phyloP scores from a whole-genome alignment of 2,113 vertebrate genomes.

The Nothoprocta perdicaria region DNA sequence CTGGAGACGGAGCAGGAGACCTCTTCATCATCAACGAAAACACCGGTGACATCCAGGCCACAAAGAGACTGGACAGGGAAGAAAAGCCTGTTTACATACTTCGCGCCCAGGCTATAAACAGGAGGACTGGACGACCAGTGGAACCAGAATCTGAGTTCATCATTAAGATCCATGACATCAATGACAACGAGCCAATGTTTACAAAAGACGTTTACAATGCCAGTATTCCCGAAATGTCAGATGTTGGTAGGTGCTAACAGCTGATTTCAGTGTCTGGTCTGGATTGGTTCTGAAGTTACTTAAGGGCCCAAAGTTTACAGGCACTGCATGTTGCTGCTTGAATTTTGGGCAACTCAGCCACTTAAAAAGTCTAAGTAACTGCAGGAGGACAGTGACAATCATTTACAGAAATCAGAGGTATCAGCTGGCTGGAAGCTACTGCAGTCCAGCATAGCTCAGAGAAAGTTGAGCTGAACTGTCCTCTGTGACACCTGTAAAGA shows the following conservation, averaged over 20 bases:
- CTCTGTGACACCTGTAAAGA: background rate
- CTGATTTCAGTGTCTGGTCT: background rate
- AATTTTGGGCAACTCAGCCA: background rate
- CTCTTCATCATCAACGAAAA: slow-evolving; percentile 97
- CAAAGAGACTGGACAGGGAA: slow-evolving; percentile 93
- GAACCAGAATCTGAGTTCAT: slow-evolving; percentile 95
- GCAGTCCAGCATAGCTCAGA: background rate
- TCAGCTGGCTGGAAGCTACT: background rate
- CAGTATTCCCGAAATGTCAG: slow-evolving; percentile 92
- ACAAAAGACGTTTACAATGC: slow-evolving; percentile 89
- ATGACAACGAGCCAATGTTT: slow-evolving; percentile 95
- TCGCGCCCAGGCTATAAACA: slow-evolving; percentile 91
- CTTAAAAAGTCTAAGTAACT: background rate
- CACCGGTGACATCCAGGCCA: slow-evolving; percentile 96
- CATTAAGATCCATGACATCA: slow-evolving; percentile 98
- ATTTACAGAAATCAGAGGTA: background rate
- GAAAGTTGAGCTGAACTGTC: background rate
- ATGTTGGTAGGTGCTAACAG: slow-evolving; percentile 84
- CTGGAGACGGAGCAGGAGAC: slow-evolving; percentile 93
- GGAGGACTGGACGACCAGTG: slow-evolving; percentile 88
- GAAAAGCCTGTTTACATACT: slow-evolving; percentile 92
- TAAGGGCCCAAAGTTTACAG: background rate
- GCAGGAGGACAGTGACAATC: background rate
- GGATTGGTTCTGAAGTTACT: background rate
- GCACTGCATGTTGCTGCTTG: background rate